Conservation (phyloP, 2,797 vertebrate species). For the Notamacropus eugenii region DNA sequence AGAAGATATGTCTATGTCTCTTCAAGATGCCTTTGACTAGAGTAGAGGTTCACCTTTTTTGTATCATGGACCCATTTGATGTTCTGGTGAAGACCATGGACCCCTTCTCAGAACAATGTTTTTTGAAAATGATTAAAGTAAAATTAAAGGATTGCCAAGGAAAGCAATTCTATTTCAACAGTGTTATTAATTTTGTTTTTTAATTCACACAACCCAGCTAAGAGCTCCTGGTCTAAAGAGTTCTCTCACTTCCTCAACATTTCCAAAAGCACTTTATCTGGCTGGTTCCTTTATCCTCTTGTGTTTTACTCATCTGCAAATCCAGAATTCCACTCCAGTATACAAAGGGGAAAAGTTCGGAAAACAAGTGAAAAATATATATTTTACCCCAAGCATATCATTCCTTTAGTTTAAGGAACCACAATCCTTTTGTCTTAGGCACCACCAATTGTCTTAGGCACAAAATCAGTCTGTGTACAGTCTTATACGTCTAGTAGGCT, state of each 20-base stretch:
- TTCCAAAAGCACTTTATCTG: background rate
- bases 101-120: background rate
- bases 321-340: background rate
- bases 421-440: background rate
- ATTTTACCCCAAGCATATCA: background rate
- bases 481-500: background rate
- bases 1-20: slow-evolving; percentile 10
- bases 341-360: background rate
- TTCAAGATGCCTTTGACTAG: slow-evolving; percentile 16
- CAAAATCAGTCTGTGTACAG: background rate
- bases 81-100: background rate
- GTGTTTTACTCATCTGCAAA: background rate
- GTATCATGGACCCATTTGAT: background rate
- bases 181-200: background rate
- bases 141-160: background rate
- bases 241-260: background rate
- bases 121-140: background rate
- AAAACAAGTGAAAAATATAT: background rate
- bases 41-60: slow-evolving; percentile 28
- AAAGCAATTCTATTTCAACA: background rate
- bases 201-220: background rate
- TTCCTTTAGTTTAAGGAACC: background rate
- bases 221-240: background rate
- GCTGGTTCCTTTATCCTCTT: background rate
- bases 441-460: background rate